A percentile compares a stretch with the other conserved stretches of the same genome.
phyloP scores from a whole-genome alignment of 2,888 invertebrate species.

The Lithophane ornitopus region DNA sequence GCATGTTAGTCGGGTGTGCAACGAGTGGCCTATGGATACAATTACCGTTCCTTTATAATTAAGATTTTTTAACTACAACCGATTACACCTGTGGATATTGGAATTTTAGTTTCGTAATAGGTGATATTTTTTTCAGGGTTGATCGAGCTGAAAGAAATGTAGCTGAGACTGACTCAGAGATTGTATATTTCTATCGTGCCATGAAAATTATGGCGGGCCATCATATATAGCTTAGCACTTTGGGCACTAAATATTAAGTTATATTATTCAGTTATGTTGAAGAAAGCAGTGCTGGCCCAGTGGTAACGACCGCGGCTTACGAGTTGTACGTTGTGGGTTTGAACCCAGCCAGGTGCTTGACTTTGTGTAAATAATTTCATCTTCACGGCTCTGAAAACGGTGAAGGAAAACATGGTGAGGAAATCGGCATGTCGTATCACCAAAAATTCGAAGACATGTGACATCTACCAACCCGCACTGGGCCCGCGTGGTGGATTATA shows the following conservation, averaged over 20 bases:
- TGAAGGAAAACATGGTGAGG: too few species aligned
- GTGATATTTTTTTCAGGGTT: conserved; percentile 40
- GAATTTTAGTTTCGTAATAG: conserved; percentile 45
- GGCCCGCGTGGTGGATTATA: too few species aligned
- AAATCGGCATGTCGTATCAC: too few species aligned
- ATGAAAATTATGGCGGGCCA: background rate
- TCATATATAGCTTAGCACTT: background rate
- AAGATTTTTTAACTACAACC: conserved; percentile 64
- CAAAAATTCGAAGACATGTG: too few species aligned
- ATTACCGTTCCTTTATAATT: conserved; percentile 75
- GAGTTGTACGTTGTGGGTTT: too few species aligned
- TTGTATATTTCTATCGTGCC: background rate
- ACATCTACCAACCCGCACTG: too few species aligned
- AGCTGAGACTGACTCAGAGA: background rate
- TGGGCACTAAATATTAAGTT: background rate
- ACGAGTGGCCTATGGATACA: conserved; percentile 71
- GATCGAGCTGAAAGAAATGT: conserved; percentile 17
- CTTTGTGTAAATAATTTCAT: too few species aligned
- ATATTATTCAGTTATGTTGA: background rate
- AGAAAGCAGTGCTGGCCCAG: too few species aligned
- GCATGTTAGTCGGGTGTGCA: conserved; percentile 76
- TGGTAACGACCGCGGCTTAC: too few species aligned
- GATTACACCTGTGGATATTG: conserved; percentile 48
- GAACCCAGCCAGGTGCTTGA: too few species aligned
- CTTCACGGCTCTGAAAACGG: too few species aligned